These are phyloP conservation scores for Junco hyemalis DNA, from an alignment of 2,113 vertebrate genomes.

Conservation along the genomic window DNA sequence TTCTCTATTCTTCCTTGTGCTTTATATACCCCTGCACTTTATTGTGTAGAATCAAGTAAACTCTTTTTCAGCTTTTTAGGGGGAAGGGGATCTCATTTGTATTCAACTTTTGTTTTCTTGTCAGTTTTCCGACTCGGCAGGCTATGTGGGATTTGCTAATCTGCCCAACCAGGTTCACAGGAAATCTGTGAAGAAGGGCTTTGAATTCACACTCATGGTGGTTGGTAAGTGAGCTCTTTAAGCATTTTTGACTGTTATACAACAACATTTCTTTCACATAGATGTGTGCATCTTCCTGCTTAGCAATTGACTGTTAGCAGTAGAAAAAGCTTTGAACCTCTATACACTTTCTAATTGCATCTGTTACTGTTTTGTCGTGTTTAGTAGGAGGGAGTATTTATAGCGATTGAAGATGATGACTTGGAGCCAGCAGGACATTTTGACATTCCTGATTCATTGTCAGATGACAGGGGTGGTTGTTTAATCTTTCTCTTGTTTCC, in stretches of 20 bases:
- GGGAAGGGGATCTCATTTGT: not conserved
- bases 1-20: not conserved
- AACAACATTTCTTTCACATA: not conserved
- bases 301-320: not conserved
- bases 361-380: not conserved
- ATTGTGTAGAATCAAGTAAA: not conserved
- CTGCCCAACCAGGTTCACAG: slow-evolving; percentile 89
- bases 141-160: slow-evolving; percentile 87
- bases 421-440: not conserved
- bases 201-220: slow-evolving; percentile 89
- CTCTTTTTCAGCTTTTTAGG: not conserved
- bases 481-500: not conserved
- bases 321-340: not conserved
- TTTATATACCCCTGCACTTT: not conserved
- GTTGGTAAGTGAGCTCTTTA: slow-evolving; percentile 75
- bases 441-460: not conserved
- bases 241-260: not conserved
- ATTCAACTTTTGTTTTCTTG: not conserved
- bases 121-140: slow-evolving; percentile 83
- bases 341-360: not conserved
- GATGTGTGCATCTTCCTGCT: not conserved
- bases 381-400: not conserved
- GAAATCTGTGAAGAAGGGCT: slow-evolving; percentile 91
- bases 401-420: not conserved
- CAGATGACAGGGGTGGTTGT: not conserved